Evolutionary conservation across 2,113 vertebrate genomes (phyloP), one percentile per base, ranked within the genome.

Genomic region (Nothoprocta perdicaria): DNA sequence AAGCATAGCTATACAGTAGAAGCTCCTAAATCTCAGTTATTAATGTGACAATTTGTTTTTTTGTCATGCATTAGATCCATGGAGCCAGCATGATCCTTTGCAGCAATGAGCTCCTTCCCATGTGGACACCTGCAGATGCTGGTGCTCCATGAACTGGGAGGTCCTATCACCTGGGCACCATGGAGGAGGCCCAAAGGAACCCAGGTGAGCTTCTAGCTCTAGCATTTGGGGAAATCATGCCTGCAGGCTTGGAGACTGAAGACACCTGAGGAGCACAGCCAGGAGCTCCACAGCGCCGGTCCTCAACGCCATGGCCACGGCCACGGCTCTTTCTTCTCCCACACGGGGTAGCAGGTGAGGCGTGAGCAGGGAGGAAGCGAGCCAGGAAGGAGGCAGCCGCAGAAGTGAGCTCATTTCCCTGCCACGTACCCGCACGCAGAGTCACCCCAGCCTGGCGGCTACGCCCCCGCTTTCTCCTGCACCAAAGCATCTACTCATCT

Each of bases 51-150:
- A 27, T 4, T 8, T 71, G n/a, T 33, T 52, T 38, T n/a, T 33
- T 52, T 52, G n/a, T 11, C 46, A 19, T 11, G n/a, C 33, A 26
- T 52, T 33, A 52, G 46, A 33, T 33, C 46, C 26, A 24, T 10
- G 24, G 46, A 71, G 26, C 23, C 46, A 3, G 2, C 12, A 10
- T 38, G 66, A 31, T 23, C 14, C 41, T 61, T 43, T 10, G 11
- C 38, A 7, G 50, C 3, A 1, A 11, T 0, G 0, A 0, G 0
- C 74, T 43, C 19, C 14, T 11, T 58, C 61, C 53, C 27, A 31
- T 1, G 58, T 58, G 4, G 12, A 2, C 73, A 48, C 45, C 83
- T 69, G 55, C 48, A 69, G 74, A 18, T 43, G 3, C 0, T 1
- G 1, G 45, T 29, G n/a, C 46, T 53, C 27, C 1, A 3, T 1